Evolutionary conservation across 2,797 vertebrate genomes (phyloP), one percentile per base, ranked within the genome.

Genomic region (Dermochelys coriacea): DNA sequence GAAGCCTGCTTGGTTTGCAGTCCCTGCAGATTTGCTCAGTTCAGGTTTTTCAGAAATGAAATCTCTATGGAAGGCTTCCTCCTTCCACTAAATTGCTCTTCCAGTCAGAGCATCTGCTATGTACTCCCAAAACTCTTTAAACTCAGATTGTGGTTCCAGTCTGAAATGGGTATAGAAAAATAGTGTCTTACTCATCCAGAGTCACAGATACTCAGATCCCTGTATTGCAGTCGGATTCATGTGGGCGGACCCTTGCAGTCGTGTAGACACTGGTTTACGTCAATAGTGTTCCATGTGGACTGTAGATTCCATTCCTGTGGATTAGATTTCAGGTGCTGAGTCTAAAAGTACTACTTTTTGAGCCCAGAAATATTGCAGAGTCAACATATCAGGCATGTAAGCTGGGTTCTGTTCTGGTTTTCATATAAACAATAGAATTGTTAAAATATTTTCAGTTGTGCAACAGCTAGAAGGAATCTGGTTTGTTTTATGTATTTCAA

Each of bases 301-400:
- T 2, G 3, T 3, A n/a, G 18, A 51, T 2, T 79, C 10, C 0
- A 0, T 51, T 49, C 52, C 5, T 45, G 5, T 78, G 37, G n/a
- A 1, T 34, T 51, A 85, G 8, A 31, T 2, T 27, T 78, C 81
- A 25, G 19, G 12, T 3, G 2, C 19, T 47, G 19, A 11, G 31
- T 3, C 3, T 50, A 19, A 52, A 93, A 57, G 2, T 4, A 52
- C 51, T n/a, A 1, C 12, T 11, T 74, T 92, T 86, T 41, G 0
- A 41, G 18, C 71, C n/a, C 81, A 15, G 25, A 8, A 57, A 47
- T n/a, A 27, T 31, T 86, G 85, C 0, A 0, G 23, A 34, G 19
- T n/a, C 74, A 75, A 1, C n/a, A 25, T 29, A 27, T 80, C 31
- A 79, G 80, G 92, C 84, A 37, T 2, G 4, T 54, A 68, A 91